Evolutionary conservation across 2,113 vertebrate species (phyloP), one percentile per base, ranked within the genome.

Genomic region (Psephotus haematonotus): DNA sequence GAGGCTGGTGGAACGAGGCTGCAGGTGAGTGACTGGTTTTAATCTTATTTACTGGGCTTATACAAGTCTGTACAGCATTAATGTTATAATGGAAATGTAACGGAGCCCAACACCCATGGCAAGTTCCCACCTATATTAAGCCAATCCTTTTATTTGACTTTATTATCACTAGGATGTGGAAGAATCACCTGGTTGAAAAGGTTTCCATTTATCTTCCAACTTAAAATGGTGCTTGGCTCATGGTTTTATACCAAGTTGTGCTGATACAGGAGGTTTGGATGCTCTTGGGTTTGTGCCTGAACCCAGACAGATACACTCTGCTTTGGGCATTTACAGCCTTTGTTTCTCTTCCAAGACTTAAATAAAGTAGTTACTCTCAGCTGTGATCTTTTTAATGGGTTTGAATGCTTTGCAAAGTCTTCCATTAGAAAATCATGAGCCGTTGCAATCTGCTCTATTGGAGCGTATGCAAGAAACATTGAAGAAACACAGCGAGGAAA

Each of bases 1-100:
- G 6, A 24, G 90, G 60, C 47, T 47, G 71, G 6, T n/a, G 28
- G n/a, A 28, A 5, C 16, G 0, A 13, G 60, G 59, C 84, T 65
- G 77, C 63, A 81, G 97, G 97, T 97, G 87, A 97, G 97, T 94
- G 64, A 11, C 15, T n/a, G 82, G 11, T 0, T 75, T 91, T 47
- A 28, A 9, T 67, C 44, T 11, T 10, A 14, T 60, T 82, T 70
- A 7, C 17, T 39, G 17, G 8, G 68, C 71, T 59, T 16, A 7
- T 5, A 19, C 31, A 33, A 41, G 19, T 16, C 53, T 18, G 39
- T 49, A 9, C 0, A 1, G 23, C 33, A 1, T 1, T 16, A 22
- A 23, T 4, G 57, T 28, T 5, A 28, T 1, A 9, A 35, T 1
- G 50, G 68, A 46, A 89, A 72, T 0, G 5, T 41, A 59, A 29